Conservation (phyloP, 2,888 invertebrate species). For the Nomada flava region DNA sequence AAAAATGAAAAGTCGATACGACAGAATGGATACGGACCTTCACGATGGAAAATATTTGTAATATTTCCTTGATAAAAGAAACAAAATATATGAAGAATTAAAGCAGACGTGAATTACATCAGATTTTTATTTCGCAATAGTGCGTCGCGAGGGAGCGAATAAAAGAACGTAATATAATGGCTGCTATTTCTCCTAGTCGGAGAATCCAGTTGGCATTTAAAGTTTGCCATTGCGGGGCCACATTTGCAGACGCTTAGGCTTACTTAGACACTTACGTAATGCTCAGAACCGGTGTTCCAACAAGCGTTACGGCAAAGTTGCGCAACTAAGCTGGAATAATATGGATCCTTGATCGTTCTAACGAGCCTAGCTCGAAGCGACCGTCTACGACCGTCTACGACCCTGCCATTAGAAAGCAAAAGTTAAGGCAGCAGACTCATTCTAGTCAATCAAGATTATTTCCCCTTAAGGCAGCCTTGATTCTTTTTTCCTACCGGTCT, state of each 20-base stretch:
- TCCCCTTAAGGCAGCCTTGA: conserved; percentile 57
- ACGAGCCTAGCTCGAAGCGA: conserved; percentile 59
- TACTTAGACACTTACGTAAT: conserved; percentile 58
- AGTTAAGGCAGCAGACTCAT: conserved; percentile 72
- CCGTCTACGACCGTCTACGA: conserved; percentile 77
- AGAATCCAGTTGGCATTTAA: conserved; percentile 52
- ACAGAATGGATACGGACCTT: conserved; percentile 22
- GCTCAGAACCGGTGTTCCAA: conserved; percentile 34
- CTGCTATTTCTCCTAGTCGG: background rate
- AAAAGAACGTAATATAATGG: background rate
- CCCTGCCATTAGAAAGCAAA: conserved; percentile 76
- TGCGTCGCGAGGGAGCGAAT: background rate
- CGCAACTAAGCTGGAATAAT: conserved; percentile 67
- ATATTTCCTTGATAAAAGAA: background rate
- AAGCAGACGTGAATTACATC: background rate
- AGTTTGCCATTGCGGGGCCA: conserved; percentile 25
- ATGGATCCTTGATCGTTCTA: conserved; percentile 62
- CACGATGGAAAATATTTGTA: conserved; percentile 21
- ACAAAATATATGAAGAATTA: background rate
- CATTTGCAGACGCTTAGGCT: conserved; percentile 50
- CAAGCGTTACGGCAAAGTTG: conserved; percentile 50
- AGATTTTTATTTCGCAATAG: background rate
- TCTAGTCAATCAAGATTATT: conserved; percentile 56
- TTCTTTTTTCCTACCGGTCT: conserved; percentile 30
- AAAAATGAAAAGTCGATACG: conserved; percentile 15